These are phyloP conservation scores for Drosophila oshimai DNA, from an alignment of 1,140 invertebrate genomes.

Conservation along the genomic window DNA sequence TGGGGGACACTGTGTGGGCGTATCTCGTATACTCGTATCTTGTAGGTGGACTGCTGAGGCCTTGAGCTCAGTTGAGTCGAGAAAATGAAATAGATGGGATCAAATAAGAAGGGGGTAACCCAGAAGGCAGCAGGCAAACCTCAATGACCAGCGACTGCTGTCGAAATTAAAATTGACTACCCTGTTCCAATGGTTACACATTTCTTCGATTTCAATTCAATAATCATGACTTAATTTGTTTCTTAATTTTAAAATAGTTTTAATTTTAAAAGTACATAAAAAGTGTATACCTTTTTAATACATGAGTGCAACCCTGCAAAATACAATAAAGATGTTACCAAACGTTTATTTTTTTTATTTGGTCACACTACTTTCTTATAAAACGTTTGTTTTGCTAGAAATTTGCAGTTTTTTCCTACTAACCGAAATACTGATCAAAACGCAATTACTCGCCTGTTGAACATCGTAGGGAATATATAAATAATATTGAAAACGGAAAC, in stretches of 20 bases:
- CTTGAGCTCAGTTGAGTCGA: conserved; percentile 14
- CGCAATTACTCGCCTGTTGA: no score
- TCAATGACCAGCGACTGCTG: conserved; percentile 48
- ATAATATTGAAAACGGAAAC: conserved; percentile 24
- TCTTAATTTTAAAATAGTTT: background rate
- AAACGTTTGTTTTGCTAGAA: no score
- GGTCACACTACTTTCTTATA: no score
- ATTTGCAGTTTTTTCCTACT: no score
- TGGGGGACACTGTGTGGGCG: conserved; percentile 56
- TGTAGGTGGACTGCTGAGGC: conserved; percentile 34
- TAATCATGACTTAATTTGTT: background rate
- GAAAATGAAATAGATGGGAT: background rate
- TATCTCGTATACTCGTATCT: no score
- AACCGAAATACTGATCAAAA: no score
- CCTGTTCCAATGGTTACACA: background rate
- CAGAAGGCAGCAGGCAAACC: background rate
- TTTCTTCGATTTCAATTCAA: background rate
- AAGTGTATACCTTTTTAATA: no score
- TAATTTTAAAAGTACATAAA: background rate
- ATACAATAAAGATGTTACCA: no score
- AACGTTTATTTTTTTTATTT: no score
- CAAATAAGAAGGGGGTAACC: background rate
- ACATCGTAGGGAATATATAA: no score
- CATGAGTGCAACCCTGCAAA: no score
- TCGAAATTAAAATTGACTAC: conserved; percentile 56